These are phyloP conservation scores for Simalia tracyae DNA, from an alignment of 2,797 vertebrate genomes.

Conservation along the genomic window DNA sequence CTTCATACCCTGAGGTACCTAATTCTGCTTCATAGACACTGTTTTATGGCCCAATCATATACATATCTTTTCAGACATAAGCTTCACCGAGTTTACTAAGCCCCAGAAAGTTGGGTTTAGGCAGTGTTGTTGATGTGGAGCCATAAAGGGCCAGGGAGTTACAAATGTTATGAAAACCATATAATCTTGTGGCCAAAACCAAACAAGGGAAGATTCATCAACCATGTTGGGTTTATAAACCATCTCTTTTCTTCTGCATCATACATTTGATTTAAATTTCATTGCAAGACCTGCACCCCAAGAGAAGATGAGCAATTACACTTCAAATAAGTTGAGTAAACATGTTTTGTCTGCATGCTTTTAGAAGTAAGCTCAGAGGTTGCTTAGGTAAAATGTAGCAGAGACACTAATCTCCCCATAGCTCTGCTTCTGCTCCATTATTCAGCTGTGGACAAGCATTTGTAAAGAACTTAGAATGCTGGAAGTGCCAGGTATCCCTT, in stretches of 20 bases:
- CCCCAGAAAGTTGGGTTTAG: not conserved
- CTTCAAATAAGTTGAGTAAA: constrained; percentile 65
- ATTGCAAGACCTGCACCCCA: constrained; percentile 35
- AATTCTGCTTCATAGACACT: constrained; percentile 25
- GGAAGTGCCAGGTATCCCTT: constrained; percentile 76
- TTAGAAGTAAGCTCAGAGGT: constrained; percentile 52
- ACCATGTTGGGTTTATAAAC: not conserved
- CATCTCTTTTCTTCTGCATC: constrained; percentile 31
- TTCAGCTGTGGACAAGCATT: constrained; percentile 64
- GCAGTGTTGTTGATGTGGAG: not conserved
- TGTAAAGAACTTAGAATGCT: constrained; percentile 68
- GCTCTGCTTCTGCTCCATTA: constrained; percentile 64
- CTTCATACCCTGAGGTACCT: constrained; percentile 35
- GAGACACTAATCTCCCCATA: constrained; percentile 37
- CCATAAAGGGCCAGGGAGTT: not conserved
- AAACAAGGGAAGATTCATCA: not conserved
- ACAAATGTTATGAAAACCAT: not conserved
- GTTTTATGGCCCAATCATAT: not conserved
- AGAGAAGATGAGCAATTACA: constrained; percentile 48
- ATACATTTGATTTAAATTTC: constrained; percentile 56
- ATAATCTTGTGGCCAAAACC: not conserved
- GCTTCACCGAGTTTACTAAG: not conserved
- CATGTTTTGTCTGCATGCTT: constrained; percentile 21
- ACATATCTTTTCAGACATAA: not conserved
- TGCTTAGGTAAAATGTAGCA: constrained; percentile 66